Conservation (phyloP, 2,888 invertebrate species). For the Dugesia japonica region DNA sequence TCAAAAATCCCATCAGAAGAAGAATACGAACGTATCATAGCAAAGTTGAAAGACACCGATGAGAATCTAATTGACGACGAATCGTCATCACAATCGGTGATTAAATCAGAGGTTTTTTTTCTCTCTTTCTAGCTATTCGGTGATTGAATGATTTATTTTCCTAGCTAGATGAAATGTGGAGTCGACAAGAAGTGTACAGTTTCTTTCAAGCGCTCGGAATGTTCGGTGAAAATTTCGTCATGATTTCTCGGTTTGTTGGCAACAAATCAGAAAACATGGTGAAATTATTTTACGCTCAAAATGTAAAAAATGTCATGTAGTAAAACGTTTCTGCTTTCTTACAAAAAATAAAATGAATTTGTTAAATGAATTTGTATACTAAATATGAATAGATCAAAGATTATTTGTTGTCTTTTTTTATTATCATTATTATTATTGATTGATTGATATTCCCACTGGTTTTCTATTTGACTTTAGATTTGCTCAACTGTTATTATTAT, state of each 20-base stretch:
- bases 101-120: background rate
- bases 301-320: background rate
- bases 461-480: too few relatives aligned
- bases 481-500: too few relatives aligned
- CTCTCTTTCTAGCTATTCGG: too few relatives aligned
- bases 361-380: too few relatives aligned
- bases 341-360: too few relatives aligned
- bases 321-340: too few relatives aligned
- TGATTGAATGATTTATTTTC: too few relatives aligned
- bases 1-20: background rate
- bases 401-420: too few relatives aligned
- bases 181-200: conserved; percentile 11
- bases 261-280: conserved; percentile 6
- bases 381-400: too few relatives aligned
- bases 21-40: background rate
- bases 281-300: conserved; percentile 5
- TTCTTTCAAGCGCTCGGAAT: conserved; percentile 9
- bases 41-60: background rate
- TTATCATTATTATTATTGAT: too few relatives aligned
- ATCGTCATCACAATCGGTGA: too few relatives aligned
- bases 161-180: background rate
- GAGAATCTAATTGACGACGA: background rate
- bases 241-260: background rate
- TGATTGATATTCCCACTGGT: too few relatives aligned
- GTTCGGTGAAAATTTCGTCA: background rate